Evolutionary conservation across 2,113 vertebrate species (phyloP), one percentile per base, ranked within the genome.

Genomic region (Puffinus mauretanicus): DNA sequence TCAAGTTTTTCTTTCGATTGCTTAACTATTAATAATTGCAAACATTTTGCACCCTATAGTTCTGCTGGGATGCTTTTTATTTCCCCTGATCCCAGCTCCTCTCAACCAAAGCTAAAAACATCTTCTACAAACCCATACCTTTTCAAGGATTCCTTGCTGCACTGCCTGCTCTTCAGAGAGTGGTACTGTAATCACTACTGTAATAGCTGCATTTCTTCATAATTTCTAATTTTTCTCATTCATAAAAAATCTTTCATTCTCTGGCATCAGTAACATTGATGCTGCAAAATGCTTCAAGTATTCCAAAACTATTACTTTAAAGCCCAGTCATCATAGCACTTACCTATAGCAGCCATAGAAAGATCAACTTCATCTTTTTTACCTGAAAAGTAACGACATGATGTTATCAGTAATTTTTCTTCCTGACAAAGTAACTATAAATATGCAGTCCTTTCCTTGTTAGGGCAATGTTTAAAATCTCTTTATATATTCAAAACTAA

Each of bases 261-360:
- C 40, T 79, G 42, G 38, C 42, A 62, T 66, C 87, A 51, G 29
- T 75, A 62, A 34, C 21, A 38, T 0, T 25, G 34, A 90, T 49
- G 26, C 32, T 78, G 90, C 32, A 82, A n/a, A 81, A 76, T 65
- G 4, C 18, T 44, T 65, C 44, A 86, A 94, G 29, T 77, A 71
- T 91, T 93, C 30, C 38, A 78, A 61, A 95, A n/a, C 20, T 69
- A 18, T 40, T 88, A 34, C 44, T 64, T 64, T 66, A 73, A 82
- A 88, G 30, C 61, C 61, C 27, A 75, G 44, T 38, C n/a, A 27
- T 71, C 51, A 61, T 46, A 84, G 14, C 30, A 97, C 98, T 98
- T 97, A 98, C 98, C 98, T 88, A 97, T 75, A 84, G 55, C 60
- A 64, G 93, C 97, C 98, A 98, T 97, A 85, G 98, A 98, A 62